These are phyloP conservation scores for Torymus tubicola DNA, from an alignment of 2,888 invertebrate species.

Conservation along the genomic window DNA sequence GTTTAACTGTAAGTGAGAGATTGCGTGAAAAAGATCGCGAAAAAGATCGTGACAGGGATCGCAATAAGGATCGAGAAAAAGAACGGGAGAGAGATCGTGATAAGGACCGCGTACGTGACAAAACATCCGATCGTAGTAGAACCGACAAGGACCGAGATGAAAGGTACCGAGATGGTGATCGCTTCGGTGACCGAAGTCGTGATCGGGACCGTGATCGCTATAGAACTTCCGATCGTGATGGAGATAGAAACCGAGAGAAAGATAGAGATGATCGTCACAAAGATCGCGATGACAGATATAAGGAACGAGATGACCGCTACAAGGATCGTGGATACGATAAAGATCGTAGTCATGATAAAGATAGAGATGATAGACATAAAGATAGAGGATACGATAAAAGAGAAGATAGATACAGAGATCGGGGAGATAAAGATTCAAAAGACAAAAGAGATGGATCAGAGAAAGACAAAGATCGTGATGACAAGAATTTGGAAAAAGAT, in stretches of 20 bases:
- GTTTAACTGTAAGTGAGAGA: slow-evolving; percentile 60
- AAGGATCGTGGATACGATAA: slow-evolving; percentile 60
- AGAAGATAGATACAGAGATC: slow-evolving; percentile 54
- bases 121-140: slow-evolving; percentile 58
- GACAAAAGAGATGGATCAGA: slow-evolving; percentile 54
- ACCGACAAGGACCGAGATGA: slow-evolving; percentile 61
- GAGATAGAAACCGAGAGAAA: no score
- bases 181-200: slow-evolving; percentile 47
- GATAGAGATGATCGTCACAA: slow-evolving; percentile 56
- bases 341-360: slow-evolving; percentile 62
- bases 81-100: slow-evolving; percentile 52
- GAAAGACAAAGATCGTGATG: not conserved
- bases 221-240: slow-evolving; percentile 41
- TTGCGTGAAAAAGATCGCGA: slow-evolving; percentile 64
- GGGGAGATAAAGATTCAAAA: slow-evolving; percentile 55
- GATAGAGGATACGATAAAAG: slow-evolving; percentile 61
- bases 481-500: slow-evolving; percentile 50
- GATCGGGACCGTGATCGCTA: slow-evolving; percentile 48
- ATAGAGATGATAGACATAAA: slow-evolving; percentile 60
- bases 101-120: slow-evolving; percentile 54
- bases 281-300: slow-evolving; percentile 61
- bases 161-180: slow-evolving; percentile 65
- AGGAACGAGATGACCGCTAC: slow-evolving; percentile 59
- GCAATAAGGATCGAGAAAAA: slow-evolving; percentile 60
- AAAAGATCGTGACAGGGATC: slow-evolving; percentile 60